Base-by-base conservation (phyloP, 2,888 invertebrate genomes). In the Anthrax anthrax region DNA sequence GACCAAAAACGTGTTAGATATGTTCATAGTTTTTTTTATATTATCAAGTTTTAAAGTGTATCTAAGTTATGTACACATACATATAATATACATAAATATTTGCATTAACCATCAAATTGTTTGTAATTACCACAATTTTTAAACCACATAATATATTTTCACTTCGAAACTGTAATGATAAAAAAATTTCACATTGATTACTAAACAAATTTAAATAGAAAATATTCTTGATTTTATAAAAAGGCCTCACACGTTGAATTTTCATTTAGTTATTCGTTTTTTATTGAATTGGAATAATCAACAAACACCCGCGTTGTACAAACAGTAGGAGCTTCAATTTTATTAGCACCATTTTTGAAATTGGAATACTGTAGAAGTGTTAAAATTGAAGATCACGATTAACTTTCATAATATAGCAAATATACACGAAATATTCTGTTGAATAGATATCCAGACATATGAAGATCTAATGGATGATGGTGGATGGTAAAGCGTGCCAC, bases 401-500 rank as follows among this genome's bases (percentile, higher is more conserved):
- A 36, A 43, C n/a, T 14, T 19, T 9, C 8, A n/a, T n/a, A 14
- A 19, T 18, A 32, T 2, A 12, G 12, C 13, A 1, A 12, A 32
- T 5, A 32, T 32, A 6, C 23, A 23, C 8, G 23, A 23, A 23
- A 23, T 23, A 23, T 23, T 23, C 23, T 23, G 4, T 23, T 23
- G 8, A 6, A 23, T 23, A 23, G 23, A 23, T 23, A 23, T 3
- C 12, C 32, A 32, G 18, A 19, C 17, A 18, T 16, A 38, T 18
- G 16, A 29, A 18, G 19, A 17, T 18, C 14, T 42, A 12, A 17
- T 14, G 32, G 42, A n/a, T 9, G 23, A 19, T 16, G 19, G 14
- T 16, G 12, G 39, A 36, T 39, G 18, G 45, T 19, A 37, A 42
- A 46, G 46, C 48, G 47, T 50, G 47, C 50, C 48, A 47, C 48